Percentiles rank a stretch among this genome's conserved stretches.
Evolutionary conservation across 1,140 invertebrate genomes (phyloP).

Genomic region (Babylonia areolata): DNA sequence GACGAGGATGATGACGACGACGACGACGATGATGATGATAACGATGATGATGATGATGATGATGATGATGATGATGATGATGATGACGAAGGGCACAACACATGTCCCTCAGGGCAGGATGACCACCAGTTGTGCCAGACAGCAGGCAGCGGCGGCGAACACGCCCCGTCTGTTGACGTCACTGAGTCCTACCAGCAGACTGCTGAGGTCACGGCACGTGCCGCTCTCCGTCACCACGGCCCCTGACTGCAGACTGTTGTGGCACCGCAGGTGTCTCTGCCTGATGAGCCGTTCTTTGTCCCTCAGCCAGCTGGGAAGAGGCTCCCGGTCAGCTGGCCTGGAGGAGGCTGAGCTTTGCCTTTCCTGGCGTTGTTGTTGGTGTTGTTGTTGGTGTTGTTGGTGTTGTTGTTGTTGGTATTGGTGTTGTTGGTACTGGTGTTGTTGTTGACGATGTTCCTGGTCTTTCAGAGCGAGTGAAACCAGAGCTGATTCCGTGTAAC

Average conservation of each 20-base stretch:
- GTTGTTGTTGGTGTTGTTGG: no score
- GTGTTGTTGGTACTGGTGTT: no score
- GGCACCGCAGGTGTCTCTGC: no score
- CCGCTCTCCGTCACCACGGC: no score
- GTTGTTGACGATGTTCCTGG: no score
- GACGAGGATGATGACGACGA: constrained; percentile 14
- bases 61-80: constrained; percentile 12
- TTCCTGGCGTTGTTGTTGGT: no score
- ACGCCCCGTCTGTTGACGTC: constrained; percentile 7
- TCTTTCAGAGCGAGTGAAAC: no score
- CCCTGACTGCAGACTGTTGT: no score
- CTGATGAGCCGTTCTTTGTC: neutral
- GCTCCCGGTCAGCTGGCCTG: neutral
- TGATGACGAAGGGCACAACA: neutral
- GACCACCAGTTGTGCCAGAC: constrained; percentile 24
- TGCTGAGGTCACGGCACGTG: neutral
- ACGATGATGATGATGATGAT: constrained; percentile 5
- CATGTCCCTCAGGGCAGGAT: neutral
- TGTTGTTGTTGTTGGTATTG: no score
- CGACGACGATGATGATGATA: constrained; percentile 2
- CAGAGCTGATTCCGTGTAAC: no score
- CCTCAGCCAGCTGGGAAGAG: neutral
- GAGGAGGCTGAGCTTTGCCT: neutral
- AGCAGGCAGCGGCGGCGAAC: constrained; percentile 19
- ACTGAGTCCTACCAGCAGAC: neutral